Evolutionary conservation across 2,888 invertebrate species (phyloP).

Genomic region (Agapostemon virescens): DNA sequence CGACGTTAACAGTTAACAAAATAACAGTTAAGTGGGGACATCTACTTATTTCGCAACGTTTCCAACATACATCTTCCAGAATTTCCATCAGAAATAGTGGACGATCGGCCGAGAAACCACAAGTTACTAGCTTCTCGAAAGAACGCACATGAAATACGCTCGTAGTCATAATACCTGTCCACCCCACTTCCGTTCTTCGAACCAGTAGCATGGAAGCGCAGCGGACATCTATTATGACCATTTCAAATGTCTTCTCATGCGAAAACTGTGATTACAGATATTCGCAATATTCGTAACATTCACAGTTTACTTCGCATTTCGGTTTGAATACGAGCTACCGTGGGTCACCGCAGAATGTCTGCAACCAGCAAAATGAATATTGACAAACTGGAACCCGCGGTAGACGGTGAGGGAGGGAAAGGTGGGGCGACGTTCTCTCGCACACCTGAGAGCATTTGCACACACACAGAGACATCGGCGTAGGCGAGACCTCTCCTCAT

Average conservation of each 20-base stretch:
- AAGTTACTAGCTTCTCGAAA: background rate
- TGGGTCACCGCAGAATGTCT: background rate
- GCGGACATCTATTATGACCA: background rate
- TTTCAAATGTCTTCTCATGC: background rate
- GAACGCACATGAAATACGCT: background rate
- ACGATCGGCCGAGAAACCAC: background rate
- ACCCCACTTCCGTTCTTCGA: background rate
- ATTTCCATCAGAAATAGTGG: background rate
- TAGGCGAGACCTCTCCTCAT: conserved; percentile 3
- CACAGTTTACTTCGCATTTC: background rate
- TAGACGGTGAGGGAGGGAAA: background rate
- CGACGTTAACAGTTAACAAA: background rate
- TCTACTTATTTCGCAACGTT: background rate
- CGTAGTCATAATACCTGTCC: background rate
- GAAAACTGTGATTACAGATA: background rate
- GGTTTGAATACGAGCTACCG: background rate
- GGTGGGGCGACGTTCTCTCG: background rate
- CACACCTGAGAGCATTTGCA: background rate
- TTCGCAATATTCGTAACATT: background rate
- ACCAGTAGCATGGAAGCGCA: background rate
- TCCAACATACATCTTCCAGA: background rate
- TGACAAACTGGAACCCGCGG: background rate
- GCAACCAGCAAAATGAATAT: background rate
- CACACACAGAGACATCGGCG: background rate
- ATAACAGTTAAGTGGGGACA: background rate